These are phyloP conservation scores for Lepidostoma basale DNA, from an alignment of 1,140 invertebrate genomes.

Conservation along the genomic window DNA sequence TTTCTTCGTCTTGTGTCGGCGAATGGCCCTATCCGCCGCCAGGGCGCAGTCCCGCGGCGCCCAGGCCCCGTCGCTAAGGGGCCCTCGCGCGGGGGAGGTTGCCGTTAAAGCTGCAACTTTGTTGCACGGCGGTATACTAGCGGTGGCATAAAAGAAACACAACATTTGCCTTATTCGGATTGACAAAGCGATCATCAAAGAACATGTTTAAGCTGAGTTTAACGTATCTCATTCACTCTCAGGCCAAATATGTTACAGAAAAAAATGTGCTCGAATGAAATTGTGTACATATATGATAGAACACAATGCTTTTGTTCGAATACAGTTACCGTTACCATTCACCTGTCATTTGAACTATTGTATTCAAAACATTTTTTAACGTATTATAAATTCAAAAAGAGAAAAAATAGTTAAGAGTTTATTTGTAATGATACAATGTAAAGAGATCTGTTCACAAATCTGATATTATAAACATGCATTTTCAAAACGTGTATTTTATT, in stretches of 20 bases:
- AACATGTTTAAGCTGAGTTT: neutral
- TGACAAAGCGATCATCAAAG: slow-evolving; percentile 1
- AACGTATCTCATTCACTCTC: slow-evolving; percentile 2
- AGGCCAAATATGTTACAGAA: neutral
- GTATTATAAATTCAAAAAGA: too few relatives aligned
- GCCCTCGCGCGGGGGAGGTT: slow-evolving; percentile 35
- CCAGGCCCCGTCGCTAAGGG: slow-evolving; percentile 28
- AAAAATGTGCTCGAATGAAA: slow-evolving; percentile 15
- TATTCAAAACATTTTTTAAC: too few relatives aligned
- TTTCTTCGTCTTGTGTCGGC: slow-evolving; percentile 58
- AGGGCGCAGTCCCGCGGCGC: slow-evolving; percentile 45
- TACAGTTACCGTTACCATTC: neutral
- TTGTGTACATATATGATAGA: slow-evolving; percentile 26
- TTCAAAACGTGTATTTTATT: too few relatives aligned
- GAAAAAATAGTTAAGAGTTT: too few relatives aligned
- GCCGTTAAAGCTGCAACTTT: slow-evolving; percentile 43
- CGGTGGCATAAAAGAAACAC: slow-evolving; percentile 39
- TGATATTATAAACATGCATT: too few relatives aligned
- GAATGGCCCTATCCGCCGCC: slow-evolving; percentile 54
- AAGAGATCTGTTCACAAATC: too few relatives aligned
- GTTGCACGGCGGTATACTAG: slow-evolving; percentile 40
- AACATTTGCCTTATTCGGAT: slow-evolving; percentile 22
- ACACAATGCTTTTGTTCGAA: slow-evolving; percentile 15
- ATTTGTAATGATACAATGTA: too few relatives aligned
- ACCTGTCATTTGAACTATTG: slow-evolving; percentile 11